Evolutionary conservation across 2,888 invertebrate species (phyloP), one percentile per base, ranked within the genome.

Genomic region (Sphinx pinastri): DNA sequence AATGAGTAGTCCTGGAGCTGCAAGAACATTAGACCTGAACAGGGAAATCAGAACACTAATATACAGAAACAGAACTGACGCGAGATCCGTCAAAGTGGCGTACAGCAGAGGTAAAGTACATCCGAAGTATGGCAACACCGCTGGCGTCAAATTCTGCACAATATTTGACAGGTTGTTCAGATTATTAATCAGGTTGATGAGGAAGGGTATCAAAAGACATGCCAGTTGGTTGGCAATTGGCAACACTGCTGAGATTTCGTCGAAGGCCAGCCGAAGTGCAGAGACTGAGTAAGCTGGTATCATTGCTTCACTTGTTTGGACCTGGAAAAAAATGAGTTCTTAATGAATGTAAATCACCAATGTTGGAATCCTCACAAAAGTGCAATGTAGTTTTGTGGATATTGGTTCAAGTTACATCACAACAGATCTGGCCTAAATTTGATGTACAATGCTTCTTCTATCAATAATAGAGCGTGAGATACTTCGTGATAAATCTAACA

Each of bases 211-310:
- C 0, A 94, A 79, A 0, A 93, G 85, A 45, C 88, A 88, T 0
- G 92, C 92, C 0, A 94, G 84, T 51, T 93, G 91, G 73, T 92
- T 93, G 0, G 90, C 93, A 7, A 92, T 78, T 0, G 93, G 93
- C 0, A 94, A 68, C 0, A 93, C 87, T 2, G 87, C 85, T 1
- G 93, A 81, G 47, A 94, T 92, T 67, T 93, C 92, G 74, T 93
- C 93, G 77, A 94, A 93, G 0, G 93, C 90, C 0, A 93, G 79
- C 0, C 92, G 89, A 0, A 94, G 74, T 0, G 93, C 93, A 1
- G 92, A 87, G 0, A 94, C 88, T 0, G 94, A 93, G 72, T 93
- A 93, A 0, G 92, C 91, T 14, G 93, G 93, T 4, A 94, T 92
- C 92, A 92, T 92, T 0, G 93, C 92, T 71, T 89, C 81, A 25